phyloP scores from a whole-genome alignment of 2,113 vertebrate genomes.

The Beaufortia kweichowensis region DNA sequence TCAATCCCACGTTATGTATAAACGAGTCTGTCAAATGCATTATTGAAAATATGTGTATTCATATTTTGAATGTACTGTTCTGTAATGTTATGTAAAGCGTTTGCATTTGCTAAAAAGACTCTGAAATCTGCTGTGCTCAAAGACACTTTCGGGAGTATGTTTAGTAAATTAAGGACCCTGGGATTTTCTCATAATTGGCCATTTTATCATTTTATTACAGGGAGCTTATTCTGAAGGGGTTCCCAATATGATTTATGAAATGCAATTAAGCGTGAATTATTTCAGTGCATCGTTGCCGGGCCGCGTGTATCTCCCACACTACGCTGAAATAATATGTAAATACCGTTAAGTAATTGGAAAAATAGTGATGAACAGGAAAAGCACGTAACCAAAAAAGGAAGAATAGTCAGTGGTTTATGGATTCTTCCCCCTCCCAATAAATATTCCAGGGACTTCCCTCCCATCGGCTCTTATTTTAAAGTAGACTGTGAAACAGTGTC shows the following conservation, averaged over 20 bases:
- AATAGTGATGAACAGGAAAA: slow-evolving; percentile 47
- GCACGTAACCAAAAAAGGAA: slow-evolving; percentile 50
- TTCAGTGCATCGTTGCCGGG: slow-evolving; percentile 61
- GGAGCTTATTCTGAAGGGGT: slow-evolving; percentile 68
- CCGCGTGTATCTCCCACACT: slow-evolving; percentile 53
- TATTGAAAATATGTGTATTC: background rate
- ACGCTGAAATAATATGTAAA: slow-evolving; percentile 64
- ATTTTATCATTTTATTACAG: slow-evolving; percentile 76
- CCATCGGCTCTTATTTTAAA: slow-evolving; percentile 54
- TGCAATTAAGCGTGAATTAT: slow-evolving; percentile 75
- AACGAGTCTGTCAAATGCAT: too few species aligned
- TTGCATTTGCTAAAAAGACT: background rate
- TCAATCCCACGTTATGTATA: too few species aligned
- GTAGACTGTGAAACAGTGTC: slow-evolving; percentile 47
- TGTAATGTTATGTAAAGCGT: background rate
- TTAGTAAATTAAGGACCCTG: slow-evolving; percentile 65
- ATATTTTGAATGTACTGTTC: background rate
- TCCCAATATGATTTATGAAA: slow-evolving; percentile 75
- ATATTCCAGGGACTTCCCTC: slow-evolving; percentile 57
- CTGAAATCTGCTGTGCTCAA: slow-evolving; percentile 1
- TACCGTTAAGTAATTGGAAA: slow-evolving; percentile 71
- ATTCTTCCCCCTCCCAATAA: slow-evolving; percentile 56
- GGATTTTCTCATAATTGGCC: slow-evolving; percentile 69
- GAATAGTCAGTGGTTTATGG: slow-evolving; percentile 59
- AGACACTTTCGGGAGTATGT: slow-evolving; percentile 64